A percentile compares a stretch with the other conserved stretches of the same genome.
phyloP scores from a whole-genome alignment of 2,113 vertebrate genomes.

The Neopipo cinnamomea region DNA sequence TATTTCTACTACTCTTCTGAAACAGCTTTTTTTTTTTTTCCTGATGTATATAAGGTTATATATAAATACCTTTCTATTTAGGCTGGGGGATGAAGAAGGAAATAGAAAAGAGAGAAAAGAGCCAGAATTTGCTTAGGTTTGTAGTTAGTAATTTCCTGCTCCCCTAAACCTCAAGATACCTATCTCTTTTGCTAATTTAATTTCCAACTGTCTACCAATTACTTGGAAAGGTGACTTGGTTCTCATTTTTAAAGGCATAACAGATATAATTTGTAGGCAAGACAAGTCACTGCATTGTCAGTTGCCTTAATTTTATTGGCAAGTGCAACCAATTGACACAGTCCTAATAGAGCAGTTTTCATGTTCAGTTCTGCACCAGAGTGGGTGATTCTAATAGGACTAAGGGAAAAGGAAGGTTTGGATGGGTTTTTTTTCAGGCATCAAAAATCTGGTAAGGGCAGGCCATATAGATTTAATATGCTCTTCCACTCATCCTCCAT shows the following conservation, averaged over 20 bases:
- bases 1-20: neutral
- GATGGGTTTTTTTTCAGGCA: neutral
- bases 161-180: rapidly evolving
- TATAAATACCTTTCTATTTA: neutral
- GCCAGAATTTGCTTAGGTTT: neutral
- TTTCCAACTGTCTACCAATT: neutral
- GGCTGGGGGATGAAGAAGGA: neutral
- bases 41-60: neutral
- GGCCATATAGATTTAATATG: rapidly evolving
- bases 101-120: neutral
- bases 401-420: neutral
- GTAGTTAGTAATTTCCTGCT: neutral
- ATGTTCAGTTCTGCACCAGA: neutral
- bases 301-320: neutral
- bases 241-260: neutral
- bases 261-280: neutral
- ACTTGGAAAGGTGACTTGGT: neutral
- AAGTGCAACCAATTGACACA: neutral
- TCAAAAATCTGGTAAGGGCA: neutral
- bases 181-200: neutral
- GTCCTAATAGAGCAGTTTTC: neutral
- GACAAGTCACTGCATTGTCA: neutral
- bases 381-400: neutral
- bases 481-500: neutral
- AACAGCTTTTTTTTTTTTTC: neutral